Percentiles rank a stretch among this genome's conserved stretches.
Evolutionary conservation across 2,113 vertebrate species (phyloP).

Genomic region (Coturnix japonica): DNA sequence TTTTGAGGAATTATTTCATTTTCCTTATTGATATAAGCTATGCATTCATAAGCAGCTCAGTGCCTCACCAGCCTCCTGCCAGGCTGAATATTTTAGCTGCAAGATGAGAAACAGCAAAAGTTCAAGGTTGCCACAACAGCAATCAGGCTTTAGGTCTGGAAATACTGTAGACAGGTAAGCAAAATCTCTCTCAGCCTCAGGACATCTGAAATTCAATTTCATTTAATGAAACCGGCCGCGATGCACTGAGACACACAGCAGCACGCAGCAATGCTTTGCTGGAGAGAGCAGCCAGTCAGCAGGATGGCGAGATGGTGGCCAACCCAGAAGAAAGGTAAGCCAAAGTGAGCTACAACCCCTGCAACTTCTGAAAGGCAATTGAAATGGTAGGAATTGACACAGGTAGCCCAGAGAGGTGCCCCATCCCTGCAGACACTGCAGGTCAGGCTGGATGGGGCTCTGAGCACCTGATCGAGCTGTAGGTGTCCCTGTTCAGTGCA

Average conservation of each 20-base stretch:
- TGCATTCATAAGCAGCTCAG: slow-evolving; percentile 31
- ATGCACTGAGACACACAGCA: rapidly evolving
- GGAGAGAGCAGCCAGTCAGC: rapidly evolving
- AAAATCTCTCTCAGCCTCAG: not conserved
- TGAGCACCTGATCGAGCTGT: no score
- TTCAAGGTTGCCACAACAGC: slow-evolving; percentile 49
- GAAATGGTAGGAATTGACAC: no score
- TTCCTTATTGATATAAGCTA: slow-evolving; percentile 12
- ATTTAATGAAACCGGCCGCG: rapidly evolving
- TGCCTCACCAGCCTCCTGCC: slow-evolving; percentile 14
- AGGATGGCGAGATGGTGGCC: not conserved
- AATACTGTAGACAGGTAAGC: not conserved
- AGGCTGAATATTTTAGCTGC: slow-evolving; percentile 6
- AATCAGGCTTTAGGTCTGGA: not conserved
- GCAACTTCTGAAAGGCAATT: not conserved
- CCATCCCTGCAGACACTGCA: not conserved
- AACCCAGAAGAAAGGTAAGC: not conserved
- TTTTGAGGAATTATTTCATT: slow-evolving; percentile 44
- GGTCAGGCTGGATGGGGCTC: no score
- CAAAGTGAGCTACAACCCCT: not conserved
- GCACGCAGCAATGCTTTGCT: not conserved
- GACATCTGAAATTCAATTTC: not conserved
- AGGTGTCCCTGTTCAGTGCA: no score
- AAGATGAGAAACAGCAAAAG: not conserved
- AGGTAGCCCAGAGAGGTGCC: no score